These are phyloP conservation scores for Leptopilina drosophilae DNA, from an alignment of 2,888 invertebrate genomes.

Conservation along the genomic window DNA sequence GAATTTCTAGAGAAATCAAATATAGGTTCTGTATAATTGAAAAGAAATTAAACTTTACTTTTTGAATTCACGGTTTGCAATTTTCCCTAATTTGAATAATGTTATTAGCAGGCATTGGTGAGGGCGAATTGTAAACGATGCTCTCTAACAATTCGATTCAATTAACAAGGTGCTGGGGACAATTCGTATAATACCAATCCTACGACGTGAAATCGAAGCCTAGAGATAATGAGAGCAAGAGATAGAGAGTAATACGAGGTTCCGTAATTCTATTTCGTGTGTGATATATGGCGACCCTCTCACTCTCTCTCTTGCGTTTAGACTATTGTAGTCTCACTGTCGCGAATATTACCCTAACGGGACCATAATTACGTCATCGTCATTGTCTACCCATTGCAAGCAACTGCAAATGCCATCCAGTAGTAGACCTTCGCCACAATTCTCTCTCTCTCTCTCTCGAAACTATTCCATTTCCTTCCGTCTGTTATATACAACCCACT, in stretches of 20 bases:
- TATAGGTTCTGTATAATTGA: too few species aligned
- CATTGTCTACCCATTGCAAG: slow-evolving; percentile 66
- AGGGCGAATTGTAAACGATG: slow-evolving; percentile 22
- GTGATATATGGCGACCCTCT: slow-evolving; percentile 50
- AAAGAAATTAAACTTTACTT: too few species aligned
- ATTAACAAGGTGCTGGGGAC: slow-evolving; percentile 52
- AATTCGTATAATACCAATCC: slow-evolving; percentile 43
- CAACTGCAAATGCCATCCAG: slow-evolving; percentile 57
- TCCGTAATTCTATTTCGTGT: slow-evolving; percentile 50
- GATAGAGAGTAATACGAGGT: slow-evolving; percentile 27
- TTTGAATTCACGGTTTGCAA: too few species aligned
- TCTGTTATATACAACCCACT: too few species aligned
- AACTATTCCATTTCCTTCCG: slow-evolving; percentile 39
- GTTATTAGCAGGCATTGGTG: neutral
- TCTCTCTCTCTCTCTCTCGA: slow-evolving; percentile 38
- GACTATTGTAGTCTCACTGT: slow-evolving; percentile 64
- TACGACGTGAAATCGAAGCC: slow-evolving; percentile 40
- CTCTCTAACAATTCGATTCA: slow-evolving; percentile 53
- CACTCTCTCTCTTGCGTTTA: slow-evolving; percentile 50
- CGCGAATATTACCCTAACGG: slow-evolving; percentile 72
- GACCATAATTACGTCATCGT: slow-evolving; percentile 72
- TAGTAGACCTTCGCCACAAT: slow-evolving; percentile 50
- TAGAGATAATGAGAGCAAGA: slow-evolving; percentile 42
- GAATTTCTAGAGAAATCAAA: too few species aligned
- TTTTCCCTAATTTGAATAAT: too few species aligned